Evolutionary conservation across 1,140 invertebrate species (phyloP), one percentile per base, ranked within the genome.

Genomic region (Hyles euphorbiae): DNA sequence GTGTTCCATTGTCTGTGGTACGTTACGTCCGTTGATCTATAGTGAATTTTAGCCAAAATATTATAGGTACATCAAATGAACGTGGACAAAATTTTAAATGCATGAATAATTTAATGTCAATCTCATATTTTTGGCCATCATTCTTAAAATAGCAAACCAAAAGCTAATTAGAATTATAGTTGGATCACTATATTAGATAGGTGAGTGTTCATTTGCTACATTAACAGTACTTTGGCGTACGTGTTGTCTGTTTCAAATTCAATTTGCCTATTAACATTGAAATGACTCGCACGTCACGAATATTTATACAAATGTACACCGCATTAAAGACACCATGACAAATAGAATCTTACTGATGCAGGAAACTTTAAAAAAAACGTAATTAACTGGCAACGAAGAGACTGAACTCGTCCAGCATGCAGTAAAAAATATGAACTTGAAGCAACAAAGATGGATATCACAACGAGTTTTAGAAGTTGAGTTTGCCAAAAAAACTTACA

Each of bases 251-350:
- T 61, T 11, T 33, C 51, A 61, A 64, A 64, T 68, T 43, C 46
- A 52, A 71, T 72, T 68, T 66, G 59, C 53, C 53, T 61, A 45
- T 53, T 58, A 66, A 58, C 48, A 61, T 65, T 62, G 54, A 61
- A 71, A 68, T 72, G 56, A 64, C 52, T 64, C 53, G 60, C 69
- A 55, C 51, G 34, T 56, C 56, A 68, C 61, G 61, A 60, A 58
- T 63, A 53, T 49, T 54, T 56, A 54, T 51, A 52, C 33, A 52
- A 34, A 34, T 12, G 9, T 34, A 34, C 50, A 11, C 33, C 34
- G 34, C 50, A 34, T 5, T 34, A 6, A 0, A 2, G 49, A 51
- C 11, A 9, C n/a, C 32, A 8, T 52, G 50, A 52, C 33, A 34
- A 34, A 3, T 34, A 34, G 34, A 52, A n/a, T 4, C 46, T 1